Evolutionary conservation across 2,888 invertebrate genomes (phyloP).

Genomic region (Plebejus anna): DNA sequence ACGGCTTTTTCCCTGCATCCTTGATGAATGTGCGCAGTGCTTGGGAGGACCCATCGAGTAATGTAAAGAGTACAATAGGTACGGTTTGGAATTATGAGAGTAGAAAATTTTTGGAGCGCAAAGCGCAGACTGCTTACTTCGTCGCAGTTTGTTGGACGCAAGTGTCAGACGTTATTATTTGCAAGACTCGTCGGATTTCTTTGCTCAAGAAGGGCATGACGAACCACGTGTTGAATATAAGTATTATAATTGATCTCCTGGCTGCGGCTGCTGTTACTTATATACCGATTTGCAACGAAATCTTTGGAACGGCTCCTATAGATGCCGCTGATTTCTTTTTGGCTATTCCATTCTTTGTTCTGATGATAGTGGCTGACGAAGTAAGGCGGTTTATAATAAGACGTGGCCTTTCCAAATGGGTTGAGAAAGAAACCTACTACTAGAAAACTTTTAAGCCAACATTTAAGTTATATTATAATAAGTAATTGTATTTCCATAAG

Average conservation of each 20-base stretch:
- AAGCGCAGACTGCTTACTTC: constrained; percentile 90
- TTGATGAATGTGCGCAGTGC: constrained; percentile 84
- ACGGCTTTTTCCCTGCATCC: constrained; percentile 85
- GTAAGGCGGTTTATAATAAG: constrained; percentile 84
- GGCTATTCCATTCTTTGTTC: constrained; percentile 85
- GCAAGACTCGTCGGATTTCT: constrained; percentile 88
- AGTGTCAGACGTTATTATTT: constrained; percentile 88
- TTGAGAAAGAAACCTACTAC: constrained; percentile 88
- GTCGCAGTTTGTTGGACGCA: constrained; percentile 88
- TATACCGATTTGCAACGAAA: constrained; percentile 83
- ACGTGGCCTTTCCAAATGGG: constrained; percentile 83
- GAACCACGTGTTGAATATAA: constrained; percentile 82
- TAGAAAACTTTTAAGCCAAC: constrained; percentile 45
- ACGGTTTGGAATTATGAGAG: constrained; percentile 86
- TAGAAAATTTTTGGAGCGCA: constrained; percentile 84
- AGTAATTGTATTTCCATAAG: neutral
- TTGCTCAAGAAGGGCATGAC: constrained; percentile 88
- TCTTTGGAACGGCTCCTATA: constrained; percentile 85
- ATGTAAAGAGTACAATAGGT: constrained; percentile 86
- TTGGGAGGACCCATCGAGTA: constrained; percentile 84
- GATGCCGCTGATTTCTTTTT: constrained; percentile 85
- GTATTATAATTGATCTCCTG: constrained; percentile 82
- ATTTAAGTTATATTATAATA: too few relatives aligned
- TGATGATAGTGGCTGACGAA: constrained; percentile 89
- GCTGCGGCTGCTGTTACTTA: constrained; percentile 84